phyloP scores from a whole-genome alignment of 2,113 vertebrate species.

The Brachyistius frenatus region DNA sequence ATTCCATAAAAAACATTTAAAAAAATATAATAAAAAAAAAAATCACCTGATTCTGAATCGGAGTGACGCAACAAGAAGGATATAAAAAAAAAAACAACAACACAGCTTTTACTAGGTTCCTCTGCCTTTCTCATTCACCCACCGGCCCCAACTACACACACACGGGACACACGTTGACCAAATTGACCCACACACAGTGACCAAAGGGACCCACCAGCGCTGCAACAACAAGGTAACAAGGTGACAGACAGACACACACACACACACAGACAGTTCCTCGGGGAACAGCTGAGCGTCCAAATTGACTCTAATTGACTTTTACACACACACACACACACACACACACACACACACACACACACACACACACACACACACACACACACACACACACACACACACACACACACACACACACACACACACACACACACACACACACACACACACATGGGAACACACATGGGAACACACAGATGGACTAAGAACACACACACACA shows the following conservation, averaged over 20 bases:
- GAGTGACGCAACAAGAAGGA: background rate
- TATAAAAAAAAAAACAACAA: background rate
- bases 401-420: conserved; percentile 62
- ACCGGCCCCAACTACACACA: background rate
- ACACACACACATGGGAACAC: conserved; percentile 26
- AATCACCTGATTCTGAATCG: background rate
- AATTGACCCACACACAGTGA: conserved; percentile 76
- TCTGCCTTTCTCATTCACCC: conserved; percentile 10
- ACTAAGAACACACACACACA: background rate
- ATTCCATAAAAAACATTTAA: too few relatives aligned
- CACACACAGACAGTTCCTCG: conserved; percentile 15
- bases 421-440: conserved; percentile 42
- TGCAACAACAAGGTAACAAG: conserved; percentile 70
- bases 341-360: conserved; percentile 41
- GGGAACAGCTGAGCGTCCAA: conserved; percentile 83
- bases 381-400: conserved; percentile 7
- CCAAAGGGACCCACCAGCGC: conserved; percentile 72
- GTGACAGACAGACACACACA: conserved; percentile 49
- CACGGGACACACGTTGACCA: conserved; percentile 44
- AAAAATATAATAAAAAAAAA: too few relatives aligned
- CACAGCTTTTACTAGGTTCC: background rate
- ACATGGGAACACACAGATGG: too few relatives aligned
- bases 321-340: conserved; percentile 15
- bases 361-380: conserved; percentile 70
- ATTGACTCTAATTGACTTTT: conserved; percentile 81